Evolutionary conservation across 1,140 invertebrate genomes (phyloP).

Genomic region (Atta cephalotes): DNA sequence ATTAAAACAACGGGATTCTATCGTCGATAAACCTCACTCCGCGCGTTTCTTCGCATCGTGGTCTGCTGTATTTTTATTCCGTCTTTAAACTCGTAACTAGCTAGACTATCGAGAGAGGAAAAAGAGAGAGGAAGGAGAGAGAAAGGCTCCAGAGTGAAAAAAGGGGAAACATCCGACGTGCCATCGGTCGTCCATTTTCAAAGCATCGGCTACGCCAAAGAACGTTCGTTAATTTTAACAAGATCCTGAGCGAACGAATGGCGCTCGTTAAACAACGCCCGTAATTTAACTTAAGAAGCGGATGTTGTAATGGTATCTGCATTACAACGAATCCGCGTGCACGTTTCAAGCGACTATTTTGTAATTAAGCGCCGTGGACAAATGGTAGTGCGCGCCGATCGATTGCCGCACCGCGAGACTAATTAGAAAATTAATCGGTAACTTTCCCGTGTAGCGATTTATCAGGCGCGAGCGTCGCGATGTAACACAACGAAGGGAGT

Average conservation of each 20-base stretch:
- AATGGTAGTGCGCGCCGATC: conserved; percentile 43
- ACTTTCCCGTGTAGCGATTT: conserved; percentile 64
- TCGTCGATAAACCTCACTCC: conserved; percentile 53
- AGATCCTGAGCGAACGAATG: conserved; percentile 24
- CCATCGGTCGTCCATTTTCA: conserved; percentile 48
- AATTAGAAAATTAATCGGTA: conserved; percentile 76
- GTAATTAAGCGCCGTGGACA: conserved; percentile 52
- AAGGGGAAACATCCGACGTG: conserved; percentile 35
- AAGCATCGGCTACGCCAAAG: conserved; percentile 23
- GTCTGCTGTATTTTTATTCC: conserved; percentile 40
- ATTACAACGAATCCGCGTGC: conserved; percentile 30
- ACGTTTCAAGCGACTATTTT: conserved; percentile 37
- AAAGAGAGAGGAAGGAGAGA: neutral
- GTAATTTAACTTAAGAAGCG: conserved; percentile 63
- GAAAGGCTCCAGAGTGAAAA: neutral
- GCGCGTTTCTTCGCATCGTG: neutral
- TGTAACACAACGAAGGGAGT: neutral
- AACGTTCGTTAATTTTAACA: conserved; percentile 66
- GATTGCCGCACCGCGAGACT: conserved; percentile 51
- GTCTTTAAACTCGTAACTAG: conserved; percentile 43
- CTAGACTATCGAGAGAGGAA: neutral
- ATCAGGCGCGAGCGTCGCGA: conserved; percentile 46
- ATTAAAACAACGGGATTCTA: conserved; percentile 65
- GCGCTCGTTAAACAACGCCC: conserved; percentile 55
- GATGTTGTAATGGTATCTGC: conserved; percentile 34